Evolutionary conservation across 1,140 invertebrate species (phyloP).

Genomic region (Alviniconcha marisindica): DNA sequence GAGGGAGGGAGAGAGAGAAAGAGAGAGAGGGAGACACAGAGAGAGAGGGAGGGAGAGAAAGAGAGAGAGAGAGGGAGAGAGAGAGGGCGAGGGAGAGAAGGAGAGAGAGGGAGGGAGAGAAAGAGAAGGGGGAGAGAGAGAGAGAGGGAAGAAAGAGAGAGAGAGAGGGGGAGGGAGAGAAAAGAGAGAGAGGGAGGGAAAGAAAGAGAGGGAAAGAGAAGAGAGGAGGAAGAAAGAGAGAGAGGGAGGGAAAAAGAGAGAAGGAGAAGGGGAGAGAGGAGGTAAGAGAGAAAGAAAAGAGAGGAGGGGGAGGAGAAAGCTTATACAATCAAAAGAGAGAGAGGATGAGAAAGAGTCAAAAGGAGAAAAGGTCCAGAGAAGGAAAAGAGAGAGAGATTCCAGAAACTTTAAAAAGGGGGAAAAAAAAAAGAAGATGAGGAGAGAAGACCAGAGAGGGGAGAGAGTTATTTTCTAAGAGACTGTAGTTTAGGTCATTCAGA

Average conservation of each 20-base stretch:
- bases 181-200: background rate
- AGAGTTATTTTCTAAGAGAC: too few relatives aligned
- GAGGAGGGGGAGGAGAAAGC: background rate
- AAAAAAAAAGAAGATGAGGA: too few relatives aligned
- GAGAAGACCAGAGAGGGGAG: too few relatives aligned
- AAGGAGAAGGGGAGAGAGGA: conserved; percentile 22
- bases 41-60: background rate
- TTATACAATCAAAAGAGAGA: background rate
- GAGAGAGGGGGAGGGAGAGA: background rate
- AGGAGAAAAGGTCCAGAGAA: background rate
- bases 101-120: background rate
- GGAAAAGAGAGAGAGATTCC: too few relatives aligned
- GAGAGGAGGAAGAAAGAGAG: background rate
- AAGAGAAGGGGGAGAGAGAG: background rate
- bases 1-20: too few relatives aligned
- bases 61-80: background rate
- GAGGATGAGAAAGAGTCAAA: background rate
- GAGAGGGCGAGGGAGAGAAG: background rate
- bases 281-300: background rate
- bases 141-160: background rate
- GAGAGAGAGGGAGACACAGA: too few relatives aligned
- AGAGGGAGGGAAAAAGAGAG: background rate
- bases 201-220: background rate
- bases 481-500: too few relatives aligned
- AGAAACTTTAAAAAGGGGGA: too few relatives aligned